These are phyloP conservation scores for Diprion similis DNA, from an alignment of 1,140 invertebrate genomes.

Conservation along the genomic window DNA sequence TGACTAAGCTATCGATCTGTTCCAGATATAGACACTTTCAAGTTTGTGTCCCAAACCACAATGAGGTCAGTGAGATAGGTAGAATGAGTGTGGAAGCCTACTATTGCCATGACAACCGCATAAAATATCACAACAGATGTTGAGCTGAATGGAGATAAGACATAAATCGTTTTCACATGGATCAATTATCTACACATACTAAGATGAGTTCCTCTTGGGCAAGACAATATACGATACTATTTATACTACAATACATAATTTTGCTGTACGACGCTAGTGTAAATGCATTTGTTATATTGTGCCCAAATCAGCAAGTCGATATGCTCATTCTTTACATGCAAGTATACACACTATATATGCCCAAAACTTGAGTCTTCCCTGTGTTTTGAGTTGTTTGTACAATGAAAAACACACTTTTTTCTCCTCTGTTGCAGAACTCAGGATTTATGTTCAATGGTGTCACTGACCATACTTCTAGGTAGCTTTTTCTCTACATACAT, in stretches of 20 bases:
- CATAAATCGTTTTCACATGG: neutral
- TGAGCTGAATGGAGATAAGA: neutral
- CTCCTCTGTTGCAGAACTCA: slow-evolving; percentile 65
- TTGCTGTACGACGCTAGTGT: slow-evolving; percentile 52
- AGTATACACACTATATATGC: slow-evolving; percentile 27
- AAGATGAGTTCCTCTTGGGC: slow-evolving; percentile 52
- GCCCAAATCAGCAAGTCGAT: slow-evolving; percentile 45
- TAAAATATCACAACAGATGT: neutral
- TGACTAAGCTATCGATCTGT: no score
- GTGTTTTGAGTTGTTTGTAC: no score
- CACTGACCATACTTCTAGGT: slow-evolving; percentile 69
- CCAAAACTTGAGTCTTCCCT: no score
- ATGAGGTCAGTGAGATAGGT: no score
- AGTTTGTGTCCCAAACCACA: no score
- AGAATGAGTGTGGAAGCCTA: no score
- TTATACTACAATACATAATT: slow-evolving; percentile 51
- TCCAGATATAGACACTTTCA: no score
- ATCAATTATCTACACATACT: neutral
- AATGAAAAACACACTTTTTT: slow-evolving; percentile 12
- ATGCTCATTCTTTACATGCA: slow-evolving; percentile 56
- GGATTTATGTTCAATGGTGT: slow-evolving; percentile 71
- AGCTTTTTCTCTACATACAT: slow-evolving; percentile 77
- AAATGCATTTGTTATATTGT: slow-evolving; percentile 55
- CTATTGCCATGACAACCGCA: neutral
- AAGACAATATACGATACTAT: slow-evolving; percentile 49